Evolutionary conservation across 2,888 invertebrate species (phyloP).

Genomic region (Cephus pygmeus): DNA sequence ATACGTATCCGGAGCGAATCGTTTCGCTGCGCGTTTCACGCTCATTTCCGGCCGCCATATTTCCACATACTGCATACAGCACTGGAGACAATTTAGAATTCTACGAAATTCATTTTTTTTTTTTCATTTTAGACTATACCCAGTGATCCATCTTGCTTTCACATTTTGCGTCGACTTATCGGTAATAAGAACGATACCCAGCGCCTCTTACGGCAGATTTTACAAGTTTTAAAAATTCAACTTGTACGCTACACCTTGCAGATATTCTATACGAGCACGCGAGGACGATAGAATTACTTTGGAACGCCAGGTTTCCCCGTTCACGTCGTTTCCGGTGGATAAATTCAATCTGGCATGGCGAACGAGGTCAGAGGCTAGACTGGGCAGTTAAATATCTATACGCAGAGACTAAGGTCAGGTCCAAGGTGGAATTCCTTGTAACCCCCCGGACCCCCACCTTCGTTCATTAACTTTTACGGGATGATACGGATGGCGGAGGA

Average conservation of each 20-base stretch:
- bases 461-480: conserved; percentile 48
- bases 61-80: neutral
- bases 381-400: conserved; percentile 1
- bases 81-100: neutral
- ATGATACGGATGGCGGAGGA: neutral
- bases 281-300: neutral
- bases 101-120: neutral
- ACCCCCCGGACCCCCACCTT: conserved; percentile 41
- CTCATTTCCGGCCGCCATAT: neutral
- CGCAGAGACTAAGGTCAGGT: conserved; percentile 1
- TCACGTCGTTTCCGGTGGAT: conserved; percentile 48
- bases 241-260: neutral
- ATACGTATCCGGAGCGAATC: conserved; percentile 4
- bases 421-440: conserved; percentile 36
- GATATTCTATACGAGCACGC: neutral
- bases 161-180: neutral
- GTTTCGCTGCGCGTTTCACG: neutral
- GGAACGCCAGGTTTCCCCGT: conserved; percentile 17
- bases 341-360: conserved; percentile 44
- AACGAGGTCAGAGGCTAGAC: conserved; percentile 12
- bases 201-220: neutral
- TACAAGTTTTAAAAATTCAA: neutral
- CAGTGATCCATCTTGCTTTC: neutral
- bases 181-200: neutral
- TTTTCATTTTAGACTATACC: neutral